phyloP scores from a whole-genome alignment of 2,888 invertebrate genomes.

The Hetaerina titia region DNA sequence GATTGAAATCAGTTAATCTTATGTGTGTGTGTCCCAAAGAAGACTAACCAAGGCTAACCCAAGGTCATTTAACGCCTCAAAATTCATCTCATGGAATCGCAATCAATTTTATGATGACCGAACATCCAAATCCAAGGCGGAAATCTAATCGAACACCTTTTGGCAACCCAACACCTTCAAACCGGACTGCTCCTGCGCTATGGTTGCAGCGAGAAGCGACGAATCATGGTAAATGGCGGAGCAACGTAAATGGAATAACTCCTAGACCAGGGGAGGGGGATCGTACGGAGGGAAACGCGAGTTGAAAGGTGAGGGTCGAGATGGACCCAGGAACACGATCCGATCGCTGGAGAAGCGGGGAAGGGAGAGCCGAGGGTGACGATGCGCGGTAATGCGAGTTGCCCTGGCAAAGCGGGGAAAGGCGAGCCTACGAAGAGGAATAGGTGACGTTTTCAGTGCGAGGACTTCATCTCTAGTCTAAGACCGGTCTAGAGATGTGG shows the following conservation, averaged over 20 bases:
- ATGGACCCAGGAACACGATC: neutral
- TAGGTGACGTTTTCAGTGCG: neutral
- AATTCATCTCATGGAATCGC: neutral
- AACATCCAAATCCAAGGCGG: neutral
- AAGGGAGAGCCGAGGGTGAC: neutral
- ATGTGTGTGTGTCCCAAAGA: neutral
- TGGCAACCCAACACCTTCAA: neutral
- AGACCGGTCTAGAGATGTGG: conserved; percentile 25
- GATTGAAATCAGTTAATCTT: too few relatives aligned
- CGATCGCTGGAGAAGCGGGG: neutral
- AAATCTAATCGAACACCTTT: neutral
- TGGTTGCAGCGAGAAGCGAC: neutral
- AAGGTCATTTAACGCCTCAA: neutral
- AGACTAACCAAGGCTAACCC: neutral
- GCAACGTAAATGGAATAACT: too few relatives aligned
- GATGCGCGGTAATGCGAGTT: neutral
- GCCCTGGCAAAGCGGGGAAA: neutral
- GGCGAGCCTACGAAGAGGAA: neutral
- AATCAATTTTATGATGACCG: neutral
- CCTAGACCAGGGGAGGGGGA: neutral
- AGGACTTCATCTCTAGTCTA: neutral
- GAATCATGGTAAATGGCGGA: too few relatives aligned
- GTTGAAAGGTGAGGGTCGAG: too few relatives aligned
- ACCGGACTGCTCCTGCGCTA: neutral
- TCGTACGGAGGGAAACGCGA: neutral